These are phyloP conservation scores for Cephalopachus bancanus DNA, from an alignment of 2,797 vertebrate species.

Conservation along the genomic window DNA sequence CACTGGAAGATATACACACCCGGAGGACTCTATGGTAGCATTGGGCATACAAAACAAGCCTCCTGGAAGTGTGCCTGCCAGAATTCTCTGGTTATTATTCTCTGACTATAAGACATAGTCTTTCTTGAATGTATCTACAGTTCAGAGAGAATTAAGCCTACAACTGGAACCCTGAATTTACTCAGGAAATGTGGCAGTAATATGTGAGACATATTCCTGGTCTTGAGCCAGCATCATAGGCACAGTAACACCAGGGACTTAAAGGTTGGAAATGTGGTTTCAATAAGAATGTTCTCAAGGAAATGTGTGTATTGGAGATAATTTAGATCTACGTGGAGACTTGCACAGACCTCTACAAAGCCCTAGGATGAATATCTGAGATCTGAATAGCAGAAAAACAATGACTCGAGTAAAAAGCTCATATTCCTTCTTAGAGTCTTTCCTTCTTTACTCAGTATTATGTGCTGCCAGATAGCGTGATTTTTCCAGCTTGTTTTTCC, in stretches of 20 bases:
- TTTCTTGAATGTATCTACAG: slow-evolving; percentile 62
- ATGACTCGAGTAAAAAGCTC: slow-evolving; percentile 25
- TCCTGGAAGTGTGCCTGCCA: not conserved
- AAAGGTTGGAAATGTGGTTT: slow-evolving; percentile 82
- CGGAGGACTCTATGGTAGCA: not conserved
- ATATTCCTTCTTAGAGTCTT: not conserved
- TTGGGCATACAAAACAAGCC: not conserved
- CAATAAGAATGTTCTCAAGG: slow-evolving; percentile 81
- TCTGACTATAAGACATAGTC: not conserved
- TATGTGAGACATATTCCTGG: slow-evolving; percentile 81
- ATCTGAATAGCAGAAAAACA: slow-evolving; percentile 44
- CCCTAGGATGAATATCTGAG: slow-evolving; percentile 50
- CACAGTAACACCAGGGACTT: slow-evolving; percentile 72
- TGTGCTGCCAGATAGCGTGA: not conserved
- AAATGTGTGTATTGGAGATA: slow-evolving; percentile 74
- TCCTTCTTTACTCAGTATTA: slow-evolving; percentile 26
- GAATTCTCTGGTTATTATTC: not conserved
- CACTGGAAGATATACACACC: not conserved
- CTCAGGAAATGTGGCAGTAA: slow-evolving; percentile 81
- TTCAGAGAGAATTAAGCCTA: slow-evolving; percentile 69
- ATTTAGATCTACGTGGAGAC: slow-evolving; percentile 69
- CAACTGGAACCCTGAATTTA: slow-evolving; percentile 72
- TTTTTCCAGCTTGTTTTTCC: slow-evolving; percentile 37
- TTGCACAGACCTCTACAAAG: slow-evolving; percentile 54
- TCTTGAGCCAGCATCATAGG: slow-evolving; percentile 73